A percentile compares a stretch with the other conserved stretches of the same genome.
These are phyloP conservation scores for Crotalus viridis DNA, from an alignment of 2,113 vertebrate species.

Conservation along the genomic window DNA sequence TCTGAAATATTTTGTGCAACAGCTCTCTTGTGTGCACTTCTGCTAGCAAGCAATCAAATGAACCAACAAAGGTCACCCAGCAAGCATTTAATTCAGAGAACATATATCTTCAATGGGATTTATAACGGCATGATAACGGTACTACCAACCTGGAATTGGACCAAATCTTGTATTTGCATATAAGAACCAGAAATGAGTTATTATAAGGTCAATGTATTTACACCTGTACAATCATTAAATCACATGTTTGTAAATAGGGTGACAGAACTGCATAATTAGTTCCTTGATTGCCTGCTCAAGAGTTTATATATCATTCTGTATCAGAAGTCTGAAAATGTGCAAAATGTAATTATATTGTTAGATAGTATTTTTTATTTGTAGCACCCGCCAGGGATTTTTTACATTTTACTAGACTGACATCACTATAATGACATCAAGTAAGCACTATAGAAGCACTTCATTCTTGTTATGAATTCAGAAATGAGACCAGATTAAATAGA, in stretches of 20 bases:
- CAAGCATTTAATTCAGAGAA: not conserved
- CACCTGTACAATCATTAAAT: not conserved
- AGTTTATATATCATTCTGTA: not conserved
- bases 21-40: not conserved
- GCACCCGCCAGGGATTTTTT: not conserved
- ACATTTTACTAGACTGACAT: not conserved
- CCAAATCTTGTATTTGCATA: not conserved
- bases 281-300: not conserved
- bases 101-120: not conserved
- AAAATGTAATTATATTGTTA: not conserved
- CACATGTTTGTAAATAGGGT: not conserved
- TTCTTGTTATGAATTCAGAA: not conserved
- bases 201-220: not conserved
- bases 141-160: not conserved
- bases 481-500: not conserved
- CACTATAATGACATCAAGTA: not conserved
- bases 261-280: not conserved
- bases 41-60: not conserved
- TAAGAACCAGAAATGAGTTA: not conserved
- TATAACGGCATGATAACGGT: not conserved
- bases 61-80: not conserved
- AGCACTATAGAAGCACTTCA: not conserved
- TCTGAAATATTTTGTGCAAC: not conserved
- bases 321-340: not conserved
- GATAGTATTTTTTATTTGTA: not conserved